Conservation (phyloP, 2,797 vertebrate genomes). For the Myotis myotis region DNA sequence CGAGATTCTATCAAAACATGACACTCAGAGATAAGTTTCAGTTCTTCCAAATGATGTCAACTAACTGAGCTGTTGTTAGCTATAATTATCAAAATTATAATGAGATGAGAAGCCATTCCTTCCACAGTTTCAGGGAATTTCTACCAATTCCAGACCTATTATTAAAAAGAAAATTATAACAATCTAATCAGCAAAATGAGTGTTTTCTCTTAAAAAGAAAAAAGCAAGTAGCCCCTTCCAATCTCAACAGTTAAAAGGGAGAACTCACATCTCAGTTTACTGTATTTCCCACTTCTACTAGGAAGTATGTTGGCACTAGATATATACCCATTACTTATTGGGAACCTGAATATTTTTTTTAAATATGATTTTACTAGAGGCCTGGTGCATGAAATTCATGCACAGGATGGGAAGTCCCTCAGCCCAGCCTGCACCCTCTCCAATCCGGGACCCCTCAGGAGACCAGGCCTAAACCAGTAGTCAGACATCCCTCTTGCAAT, state of each 20-base stretch:
- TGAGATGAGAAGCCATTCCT: constrained; percentile 7
- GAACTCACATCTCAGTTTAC: not conserved
- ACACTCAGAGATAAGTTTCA: not conserved
- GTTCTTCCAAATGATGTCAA: not conserved
- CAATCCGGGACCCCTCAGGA: no score
- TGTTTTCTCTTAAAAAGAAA: not conserved
- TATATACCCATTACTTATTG: not conserved
- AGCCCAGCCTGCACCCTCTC: no score
- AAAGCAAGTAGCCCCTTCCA: constrained; percentile 19
- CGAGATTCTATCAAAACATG: constrained; percentile 8
- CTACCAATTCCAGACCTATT: constrained; percentile 27
- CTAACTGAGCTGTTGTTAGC: not conserved
- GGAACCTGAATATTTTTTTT: not conserved
- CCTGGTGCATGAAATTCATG: no score
- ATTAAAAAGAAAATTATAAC: constrained; percentile 64
- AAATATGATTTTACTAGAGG: not conserved
- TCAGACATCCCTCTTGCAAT: no score
- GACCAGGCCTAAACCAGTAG: no score
- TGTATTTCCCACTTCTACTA: not conserved
- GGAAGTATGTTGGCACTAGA: not conserved
- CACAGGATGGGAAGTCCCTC: no score
- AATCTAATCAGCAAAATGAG: constrained; percentile 42
- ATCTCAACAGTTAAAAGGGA: not conserved
- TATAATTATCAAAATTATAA: constrained; percentile 53
- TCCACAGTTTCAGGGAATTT: constrained; percentile 32